Evolutionary conservation across 2,113 vertebrate genomes (phyloP).

Genomic region (Crotalus horridus): DNA sequence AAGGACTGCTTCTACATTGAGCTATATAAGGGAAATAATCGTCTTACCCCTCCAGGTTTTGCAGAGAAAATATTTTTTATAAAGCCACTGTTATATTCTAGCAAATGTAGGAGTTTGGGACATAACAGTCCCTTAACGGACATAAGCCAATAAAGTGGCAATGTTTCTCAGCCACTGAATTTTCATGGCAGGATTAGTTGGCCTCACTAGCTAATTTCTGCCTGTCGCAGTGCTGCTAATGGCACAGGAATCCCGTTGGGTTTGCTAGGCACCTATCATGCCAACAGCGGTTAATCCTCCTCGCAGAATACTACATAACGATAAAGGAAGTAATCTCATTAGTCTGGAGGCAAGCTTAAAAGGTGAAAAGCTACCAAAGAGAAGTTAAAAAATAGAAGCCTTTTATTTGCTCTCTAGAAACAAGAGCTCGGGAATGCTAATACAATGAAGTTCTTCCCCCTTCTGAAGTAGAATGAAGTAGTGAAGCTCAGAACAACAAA

Average conservation of each 20-base stretch:
- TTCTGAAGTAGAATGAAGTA: neutral
- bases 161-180: neutral
- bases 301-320: neutral
- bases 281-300: neutral
- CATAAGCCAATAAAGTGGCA: neutral
- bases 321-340: neutral
- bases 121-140: neutral
- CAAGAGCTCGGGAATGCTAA: neutral
- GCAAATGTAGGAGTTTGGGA: neutral
- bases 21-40: neutral
- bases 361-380: neutral
- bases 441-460: too few relatives aligned
- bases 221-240: neutral
- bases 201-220: neutral
- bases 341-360: neutral
- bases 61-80: neutral
- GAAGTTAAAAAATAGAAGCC: neutral
- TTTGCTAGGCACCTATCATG: neutral
- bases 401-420: neutral
- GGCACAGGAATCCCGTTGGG: neutral
- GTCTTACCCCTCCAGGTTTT: neutral
- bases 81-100: neutral
- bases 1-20: too few relatives aligned
- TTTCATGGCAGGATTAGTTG: neutral
- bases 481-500: too few relatives aligned